Evolutionary conservation across 2,888 invertebrate species (phyloP).

Genomic region (Rotaria socialis): DNA sequence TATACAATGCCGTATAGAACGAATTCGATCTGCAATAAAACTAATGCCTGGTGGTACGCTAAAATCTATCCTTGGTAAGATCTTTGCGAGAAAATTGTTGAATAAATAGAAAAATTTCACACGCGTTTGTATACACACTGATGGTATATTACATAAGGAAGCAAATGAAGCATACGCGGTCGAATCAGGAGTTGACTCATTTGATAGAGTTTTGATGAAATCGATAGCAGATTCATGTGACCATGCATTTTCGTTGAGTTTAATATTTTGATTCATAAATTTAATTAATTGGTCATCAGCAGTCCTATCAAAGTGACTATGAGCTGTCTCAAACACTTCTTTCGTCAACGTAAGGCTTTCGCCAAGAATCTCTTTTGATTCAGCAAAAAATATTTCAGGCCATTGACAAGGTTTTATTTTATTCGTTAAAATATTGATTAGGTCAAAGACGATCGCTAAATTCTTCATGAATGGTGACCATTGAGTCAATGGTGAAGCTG

Average conservation of each 20-base stretch:
- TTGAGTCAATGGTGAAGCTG: too few species aligned
- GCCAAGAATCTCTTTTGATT: not conserved
- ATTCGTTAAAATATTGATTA: too few species aligned
- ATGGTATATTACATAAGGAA: not conserved
- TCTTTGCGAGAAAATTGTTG: not conserved
- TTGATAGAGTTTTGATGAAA: not conserved
- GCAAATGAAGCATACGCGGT: too few species aligned
- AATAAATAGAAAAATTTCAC: not conserved
- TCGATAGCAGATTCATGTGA: too few species aligned
- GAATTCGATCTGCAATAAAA: not conserved
- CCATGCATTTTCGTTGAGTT: too few species aligned
- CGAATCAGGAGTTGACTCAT: too few species aligned
- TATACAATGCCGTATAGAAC: not conserved
- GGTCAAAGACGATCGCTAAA: too few species aligned
- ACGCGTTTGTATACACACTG: not conserved
- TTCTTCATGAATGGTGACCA: too few species aligned
- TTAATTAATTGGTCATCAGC: not conserved
- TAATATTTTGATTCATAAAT: not conserved
- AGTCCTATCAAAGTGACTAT: not conserved
- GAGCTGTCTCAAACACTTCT: not conserved
- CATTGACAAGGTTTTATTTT: too few species aligned
- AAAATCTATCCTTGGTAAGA: not conserved
- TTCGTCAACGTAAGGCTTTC: not conserved
- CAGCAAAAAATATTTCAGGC: too few species aligned
- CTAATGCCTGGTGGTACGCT: not conserved